phyloP scores from a whole-genome alignment of 2,888 invertebrate species.

The Polietes domitor region DNA sequence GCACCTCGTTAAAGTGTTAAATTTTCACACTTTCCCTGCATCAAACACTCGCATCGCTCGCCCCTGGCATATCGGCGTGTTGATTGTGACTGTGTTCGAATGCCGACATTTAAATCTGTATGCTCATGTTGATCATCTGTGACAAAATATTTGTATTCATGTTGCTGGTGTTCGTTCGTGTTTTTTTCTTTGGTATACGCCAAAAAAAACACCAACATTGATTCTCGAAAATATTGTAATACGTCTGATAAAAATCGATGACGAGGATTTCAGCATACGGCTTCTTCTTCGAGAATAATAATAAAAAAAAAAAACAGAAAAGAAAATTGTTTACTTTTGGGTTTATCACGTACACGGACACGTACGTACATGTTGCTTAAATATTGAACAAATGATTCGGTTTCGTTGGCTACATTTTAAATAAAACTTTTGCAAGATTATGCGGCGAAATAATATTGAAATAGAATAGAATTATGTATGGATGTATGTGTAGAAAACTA shows the following conservation, averaged over 20 bases:
- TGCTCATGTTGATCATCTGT: slow-evolving; percentile 26
- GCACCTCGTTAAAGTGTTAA: too few relatives aligned
- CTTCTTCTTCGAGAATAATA: background rate
- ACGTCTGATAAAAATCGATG: slow-evolving; percentile 26
- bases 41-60: too few relatives aligned
- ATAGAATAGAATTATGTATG: too few relatives aligned
- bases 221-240: slow-evolving; percentile 11
- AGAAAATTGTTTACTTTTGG: slow-evolving; percentile 22
- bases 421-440: too few relatives aligned
- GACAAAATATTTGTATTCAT: slow-evolving; percentile 30
- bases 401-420: slow-evolving; percentile 12
- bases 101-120: slow-evolving; percentile 15
- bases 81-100: too few relatives aligned
- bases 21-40: too few relatives aligned
- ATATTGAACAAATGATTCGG: slow-evolving; percentile 29
- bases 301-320: too few relatives aligned
- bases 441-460: too few relatives aligned
- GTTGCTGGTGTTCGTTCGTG: slow-evolving; percentile 9
- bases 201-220: background rate
- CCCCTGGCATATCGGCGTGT: too few relatives aligned
- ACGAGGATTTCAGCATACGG: background rate
- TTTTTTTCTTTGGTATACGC: background rate
- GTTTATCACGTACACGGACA: slow-evolving; percentile 22
- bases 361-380: slow-evolving; percentile 11
- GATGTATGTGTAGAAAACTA: too few relatives aligned